Percentiles rank a stretch among this genome's conserved stretches.
Conservation (phyloP, 2,797 vertebrate genomes). For the Catharus ustulatus region DNA sequence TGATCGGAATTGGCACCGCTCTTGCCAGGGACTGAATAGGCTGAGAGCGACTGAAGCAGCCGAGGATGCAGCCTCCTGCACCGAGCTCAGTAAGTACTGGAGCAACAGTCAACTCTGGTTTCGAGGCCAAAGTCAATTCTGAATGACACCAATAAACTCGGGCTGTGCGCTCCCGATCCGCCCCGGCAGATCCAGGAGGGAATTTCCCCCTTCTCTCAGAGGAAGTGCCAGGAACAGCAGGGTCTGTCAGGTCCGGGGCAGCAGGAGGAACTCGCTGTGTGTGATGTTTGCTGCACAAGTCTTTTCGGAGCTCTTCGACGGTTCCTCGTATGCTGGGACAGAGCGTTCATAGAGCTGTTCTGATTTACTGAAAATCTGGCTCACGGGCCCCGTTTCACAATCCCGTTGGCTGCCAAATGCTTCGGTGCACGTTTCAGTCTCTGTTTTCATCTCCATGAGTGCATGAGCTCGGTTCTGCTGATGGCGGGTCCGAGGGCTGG, state of each 20-base stretch:
- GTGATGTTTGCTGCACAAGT: not conserved
- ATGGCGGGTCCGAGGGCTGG: rapidly evolving
- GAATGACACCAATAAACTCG: not conserved
- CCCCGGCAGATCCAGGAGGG: not conserved
- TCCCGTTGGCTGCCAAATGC: not conserved
- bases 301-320: not conserved
- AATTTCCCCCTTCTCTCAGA: not conserved
- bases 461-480: not conserved
- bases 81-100: not conserved
- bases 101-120: not conserved
- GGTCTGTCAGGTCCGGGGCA: not conserved
- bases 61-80: not conserved
- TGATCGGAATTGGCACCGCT: constrained; percentile 35
- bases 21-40: not conserved
- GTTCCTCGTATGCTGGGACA: not conserved
- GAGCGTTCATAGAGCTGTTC: not conserved
- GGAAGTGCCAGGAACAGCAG: not conserved
- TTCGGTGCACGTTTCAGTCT: not conserved
- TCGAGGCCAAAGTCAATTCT: not conserved
- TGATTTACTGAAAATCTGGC: constrained; percentile 1
- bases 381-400: not conserved
- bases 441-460: not conserved
- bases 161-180: not conserved
- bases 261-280: not conserved
- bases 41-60: not conserved